phyloP scores from a whole-genome alignment of 2,888 invertebrate genomes.

The Ceraclea dissimilis region DNA sequence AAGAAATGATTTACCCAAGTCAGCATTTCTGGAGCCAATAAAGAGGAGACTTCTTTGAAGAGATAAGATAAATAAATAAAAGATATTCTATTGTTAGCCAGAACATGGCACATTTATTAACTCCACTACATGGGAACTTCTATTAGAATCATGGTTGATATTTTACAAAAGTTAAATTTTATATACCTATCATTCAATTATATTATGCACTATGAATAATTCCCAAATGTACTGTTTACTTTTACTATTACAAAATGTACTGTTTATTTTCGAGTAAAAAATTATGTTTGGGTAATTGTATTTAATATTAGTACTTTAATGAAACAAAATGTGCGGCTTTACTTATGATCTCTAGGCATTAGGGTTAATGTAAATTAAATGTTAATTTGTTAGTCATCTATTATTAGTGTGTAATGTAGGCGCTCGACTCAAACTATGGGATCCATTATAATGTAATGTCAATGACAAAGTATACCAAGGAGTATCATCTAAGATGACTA shows the following conservation, averaged over 20 bases:
- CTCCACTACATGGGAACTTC: constrained; percentile 54
- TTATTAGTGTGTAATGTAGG: background rate
- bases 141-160: constrained; percentile 53
- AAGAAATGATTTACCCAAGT: constrained; percentile 13
- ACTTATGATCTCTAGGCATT: constrained; percentile 39
- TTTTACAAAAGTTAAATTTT: constrained; percentile 27
- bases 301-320: constrained; percentile 23
- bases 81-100: constrained; percentile 19
- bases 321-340: constrained; percentile 44
- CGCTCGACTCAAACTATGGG: constrained; percentile 23
- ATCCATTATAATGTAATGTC: constrained; percentile 3
- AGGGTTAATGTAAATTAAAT: constrained; percentile 42
- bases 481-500: constrained; percentile 52
- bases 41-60: background rate
- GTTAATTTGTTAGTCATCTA: constrained; percentile 44
- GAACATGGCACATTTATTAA: constrained; percentile 53
- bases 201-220: background rate
- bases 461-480: constrained; percentile 28
- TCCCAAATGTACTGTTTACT: background rate
- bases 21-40: background rate
- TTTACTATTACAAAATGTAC: background rate
- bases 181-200: background rate
- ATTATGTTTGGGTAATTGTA: constrained; percentile 20
- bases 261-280: constrained; percentile 1
- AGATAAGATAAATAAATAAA: background rate